Conservation (phyloP, 2,113 vertebrate genomes). For the Phyllostomus hastatus region DNA sequence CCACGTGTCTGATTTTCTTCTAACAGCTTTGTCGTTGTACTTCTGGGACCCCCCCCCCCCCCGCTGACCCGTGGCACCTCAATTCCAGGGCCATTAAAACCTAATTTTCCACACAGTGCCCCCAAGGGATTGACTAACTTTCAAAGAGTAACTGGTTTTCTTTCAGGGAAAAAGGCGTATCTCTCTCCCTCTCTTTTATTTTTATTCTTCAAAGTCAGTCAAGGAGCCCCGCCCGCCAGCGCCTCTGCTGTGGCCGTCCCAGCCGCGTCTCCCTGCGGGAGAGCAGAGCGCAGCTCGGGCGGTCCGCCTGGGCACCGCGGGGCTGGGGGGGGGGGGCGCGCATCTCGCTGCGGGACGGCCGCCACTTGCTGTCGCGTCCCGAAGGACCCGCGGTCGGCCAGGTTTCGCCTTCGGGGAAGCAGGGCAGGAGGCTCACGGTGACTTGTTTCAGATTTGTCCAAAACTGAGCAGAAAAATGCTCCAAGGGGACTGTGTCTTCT, state of each 20-base stretch:
- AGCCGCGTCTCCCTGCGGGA: slow-evolving; percentile 50
- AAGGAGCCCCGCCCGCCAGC: background rate
- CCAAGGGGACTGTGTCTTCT: background rate
- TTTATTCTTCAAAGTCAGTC: slow-evolving; percentile 21
- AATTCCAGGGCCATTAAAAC: slow-evolving; percentile 83
- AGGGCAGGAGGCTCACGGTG: slow-evolving; percentile 37
- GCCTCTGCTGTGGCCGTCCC: background rate
- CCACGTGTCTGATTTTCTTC: slow-evolving; percentile 75
- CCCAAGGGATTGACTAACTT: slow-evolving; percentile 79
- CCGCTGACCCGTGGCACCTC: slow-evolving; percentile 81
- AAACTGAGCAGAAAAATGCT: background rate
- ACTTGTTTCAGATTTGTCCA: slow-evolving; percentile 21
- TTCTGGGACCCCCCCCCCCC: slow-evolving; percentile 73
- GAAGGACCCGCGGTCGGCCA: background rate
- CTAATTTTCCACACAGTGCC: slow-evolving; percentile 78
- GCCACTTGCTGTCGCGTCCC: background rate
- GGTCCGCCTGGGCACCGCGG: rapidly evolving
- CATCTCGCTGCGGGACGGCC: slow-evolving; percentile 30
- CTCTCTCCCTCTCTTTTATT: slow-evolving; percentile 33
- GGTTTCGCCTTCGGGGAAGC: background rate
- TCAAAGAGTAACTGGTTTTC: slow-evolving; percentile 77
- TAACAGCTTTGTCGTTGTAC: slow-evolving; percentile 77
- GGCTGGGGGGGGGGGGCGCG: background rate
- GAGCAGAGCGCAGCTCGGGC: background rate
- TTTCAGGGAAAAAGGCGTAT: slow-evolving; percentile 13